phyloP scores from a whole-genome alignment of 1,140 invertebrate genomes.

The Dreissena polymorpha region DNA sequence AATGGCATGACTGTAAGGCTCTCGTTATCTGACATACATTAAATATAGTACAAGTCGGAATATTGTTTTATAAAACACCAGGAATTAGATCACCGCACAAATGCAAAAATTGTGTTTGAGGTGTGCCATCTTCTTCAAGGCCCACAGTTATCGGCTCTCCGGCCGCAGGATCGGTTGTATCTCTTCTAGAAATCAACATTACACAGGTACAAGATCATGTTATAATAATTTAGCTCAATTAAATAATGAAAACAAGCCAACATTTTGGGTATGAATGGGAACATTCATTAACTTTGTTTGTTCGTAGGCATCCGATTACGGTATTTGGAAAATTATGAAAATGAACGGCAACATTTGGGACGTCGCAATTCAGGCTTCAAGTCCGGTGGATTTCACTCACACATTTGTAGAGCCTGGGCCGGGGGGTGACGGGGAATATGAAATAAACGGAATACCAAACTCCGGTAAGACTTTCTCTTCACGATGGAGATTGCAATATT shows the following conservation, averaged over 20 bases:
- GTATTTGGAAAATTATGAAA: slow-evolving; percentile 35
- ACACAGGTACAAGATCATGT: slow-evolving; percentile 23
- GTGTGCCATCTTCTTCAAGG: not conserved
- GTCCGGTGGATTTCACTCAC: slow-evolving; percentile 48
- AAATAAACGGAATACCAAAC: slow-evolving; percentile 41
- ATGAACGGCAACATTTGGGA: slow-evolving; percentile 33
- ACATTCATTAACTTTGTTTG: too few species aligned
- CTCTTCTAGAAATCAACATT: slow-evolving; percentile 34
- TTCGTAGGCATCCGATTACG: slow-evolving; percentile 20
- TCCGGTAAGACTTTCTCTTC: slow-evolving; percentile 14
- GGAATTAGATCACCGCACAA: too few species aligned
- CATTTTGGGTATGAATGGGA: too few species aligned
- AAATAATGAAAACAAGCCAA: too few species aligned
- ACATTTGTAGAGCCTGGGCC: slow-evolving; percentile 35
- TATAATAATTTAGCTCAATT: too few species aligned
- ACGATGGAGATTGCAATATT: not conserved
- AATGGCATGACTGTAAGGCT: not conserved
- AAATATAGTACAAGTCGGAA: too few species aligned
- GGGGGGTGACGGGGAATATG: slow-evolving; percentile 36
- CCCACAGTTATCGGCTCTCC: slow-evolving; percentile 16
- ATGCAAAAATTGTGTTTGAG: not conserved
- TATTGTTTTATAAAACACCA: too few species aligned
- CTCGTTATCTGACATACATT: too few species aligned
- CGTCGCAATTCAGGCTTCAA: slow-evolving; percentile 20
- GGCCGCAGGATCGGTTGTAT: slow-evolving; percentile 25